Conservation (phyloP, 2,113 vertebrate genomes). For the Procapra przewalskii region DNA sequence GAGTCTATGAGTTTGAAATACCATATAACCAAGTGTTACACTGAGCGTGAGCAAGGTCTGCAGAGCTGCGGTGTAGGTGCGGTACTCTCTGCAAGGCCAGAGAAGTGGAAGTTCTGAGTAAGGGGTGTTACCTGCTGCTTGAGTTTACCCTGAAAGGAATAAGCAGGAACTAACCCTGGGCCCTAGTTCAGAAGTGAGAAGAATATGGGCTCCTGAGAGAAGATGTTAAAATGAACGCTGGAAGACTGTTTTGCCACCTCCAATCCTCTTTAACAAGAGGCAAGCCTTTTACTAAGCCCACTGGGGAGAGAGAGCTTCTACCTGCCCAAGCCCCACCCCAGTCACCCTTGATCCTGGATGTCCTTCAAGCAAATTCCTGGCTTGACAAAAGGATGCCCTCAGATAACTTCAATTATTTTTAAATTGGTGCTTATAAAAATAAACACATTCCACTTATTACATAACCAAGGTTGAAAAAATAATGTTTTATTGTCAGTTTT, state of each 20-base stretch:
- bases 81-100: neutral
- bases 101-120: too few relatives aligned
- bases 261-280: neutral
- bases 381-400: slow-evolving; percentile 30
- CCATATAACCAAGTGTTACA: neutral
- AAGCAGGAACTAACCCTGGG: neutral
- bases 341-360: neutral
- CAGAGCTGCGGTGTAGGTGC: rapidly evolving
- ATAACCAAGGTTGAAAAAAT: slow-evolving; percentile 54
- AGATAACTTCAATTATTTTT: slow-evolving; percentile 57
- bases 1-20: neutral
- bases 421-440: slow-evolving; percentile 39
- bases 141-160: neutral
- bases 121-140: neutral
- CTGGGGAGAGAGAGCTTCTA: neutral
- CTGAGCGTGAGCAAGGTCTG: neutral
- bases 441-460: slow-evolving; percentile 53
- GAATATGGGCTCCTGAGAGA: neutral
- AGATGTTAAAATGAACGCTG: neutral
- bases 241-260: neutral
- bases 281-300: neutral
- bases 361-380: slow-evolving; percentile 38
- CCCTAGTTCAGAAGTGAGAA: neutral
- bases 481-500: slow-evolving; percentile 57
- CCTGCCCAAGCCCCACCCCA: neutral